Base-by-base conservation (phyloP, 2,888 invertebrate species). In the Tridacna crocea region DNA sequence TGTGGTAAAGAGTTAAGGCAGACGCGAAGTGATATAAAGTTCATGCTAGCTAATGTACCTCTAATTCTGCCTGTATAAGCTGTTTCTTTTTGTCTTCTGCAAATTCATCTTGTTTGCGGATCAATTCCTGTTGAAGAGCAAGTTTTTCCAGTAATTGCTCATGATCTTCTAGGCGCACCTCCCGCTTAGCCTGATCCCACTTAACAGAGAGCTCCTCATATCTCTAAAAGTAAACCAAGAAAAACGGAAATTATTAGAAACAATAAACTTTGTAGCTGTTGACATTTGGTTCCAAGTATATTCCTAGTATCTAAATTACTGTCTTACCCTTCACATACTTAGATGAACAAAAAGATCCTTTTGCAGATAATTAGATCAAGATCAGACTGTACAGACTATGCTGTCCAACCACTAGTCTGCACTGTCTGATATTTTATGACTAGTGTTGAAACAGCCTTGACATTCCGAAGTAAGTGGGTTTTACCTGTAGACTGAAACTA, bases 141-240 rank as follows among this genome's bases (percentile, higher is more conserved):
- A 91, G 74, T 63, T 90, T 91, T 75, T 88, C 88, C 36, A 82
- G 84, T 36, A 91, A 84, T 48, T 76, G 68, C 65, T 89, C 84
- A 74, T 89, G 89, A 15, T 90, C 89, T 75, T 91, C 90, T 19
- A 87, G 88, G 17, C 86, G 80, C 10, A 90, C 88, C 72, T 90
- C 90, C 8, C 84, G 77, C 55, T 87, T 86, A 26, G 88, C 90
- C 72, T 88, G 85, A 60, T 91, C 90, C 90, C 90, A 91, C 73
- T 85, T 84, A 15, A 82, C 84, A 12, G 90, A 90, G 72, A 91
- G 77, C 27, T 86, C 84, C 72, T 88, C 89, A 61, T 87, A 87
- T 26, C 89, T 82, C 91, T 91, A 89, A n/a, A 87, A 86, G 10
- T 66, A 66, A 55, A 55, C 17, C 17, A 19, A 55, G 47, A 66